Evolutionary conservation across 2,797 vertebrate species (phyloP).

Genomic region (Chiloscyllium punctatum): DNA sequence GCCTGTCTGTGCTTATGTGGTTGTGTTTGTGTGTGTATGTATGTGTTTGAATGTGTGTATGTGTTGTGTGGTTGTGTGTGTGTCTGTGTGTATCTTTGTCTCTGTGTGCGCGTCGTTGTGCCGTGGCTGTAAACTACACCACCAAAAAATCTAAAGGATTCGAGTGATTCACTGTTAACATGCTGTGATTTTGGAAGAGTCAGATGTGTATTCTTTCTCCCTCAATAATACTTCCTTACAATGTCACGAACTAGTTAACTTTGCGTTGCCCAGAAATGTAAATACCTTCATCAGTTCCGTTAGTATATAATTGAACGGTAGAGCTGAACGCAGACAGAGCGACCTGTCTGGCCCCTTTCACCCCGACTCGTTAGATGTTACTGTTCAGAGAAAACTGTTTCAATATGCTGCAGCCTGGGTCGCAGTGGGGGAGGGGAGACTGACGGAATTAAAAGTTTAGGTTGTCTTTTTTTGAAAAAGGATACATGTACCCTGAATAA

Average conservation of each 20-base stretch:
- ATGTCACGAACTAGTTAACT: slow-evolving; percentile 33
- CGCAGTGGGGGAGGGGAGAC: slow-evolving; percentile 50
- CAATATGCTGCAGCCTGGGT: slow-evolving; percentile 81
- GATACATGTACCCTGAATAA: not conserved
- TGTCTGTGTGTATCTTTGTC: no score
- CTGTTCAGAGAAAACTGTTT: slow-evolving; percentile 99
- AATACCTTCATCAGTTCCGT: slow-evolving; percentile 52
- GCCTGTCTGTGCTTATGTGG: no score
- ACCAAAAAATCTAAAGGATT: not conserved
- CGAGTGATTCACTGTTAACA: not conserved
- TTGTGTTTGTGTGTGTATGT: no score
- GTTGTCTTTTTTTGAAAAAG: not conserved
- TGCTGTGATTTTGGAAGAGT: not conserved
- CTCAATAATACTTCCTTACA: not conserved
- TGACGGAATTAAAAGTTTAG: not conserved
- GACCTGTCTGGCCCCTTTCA: slow-evolving; percentile 89
- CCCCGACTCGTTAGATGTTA: slow-evolving; percentile 83
- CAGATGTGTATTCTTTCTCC: not conserved
- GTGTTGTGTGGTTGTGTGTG: no score
- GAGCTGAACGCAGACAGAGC: slow-evolving; percentile 71
- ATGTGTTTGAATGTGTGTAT: no score
- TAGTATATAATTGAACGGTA: slow-evolving; percentile 62
- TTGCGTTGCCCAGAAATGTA: slow-evolving; percentile 59
- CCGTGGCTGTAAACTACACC: not conserved
- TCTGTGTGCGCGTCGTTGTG: not conserved